Evolutionary conservation across 1,140 invertebrate species (phyloP).

Genomic region (Fopius arisanus): DNA sequence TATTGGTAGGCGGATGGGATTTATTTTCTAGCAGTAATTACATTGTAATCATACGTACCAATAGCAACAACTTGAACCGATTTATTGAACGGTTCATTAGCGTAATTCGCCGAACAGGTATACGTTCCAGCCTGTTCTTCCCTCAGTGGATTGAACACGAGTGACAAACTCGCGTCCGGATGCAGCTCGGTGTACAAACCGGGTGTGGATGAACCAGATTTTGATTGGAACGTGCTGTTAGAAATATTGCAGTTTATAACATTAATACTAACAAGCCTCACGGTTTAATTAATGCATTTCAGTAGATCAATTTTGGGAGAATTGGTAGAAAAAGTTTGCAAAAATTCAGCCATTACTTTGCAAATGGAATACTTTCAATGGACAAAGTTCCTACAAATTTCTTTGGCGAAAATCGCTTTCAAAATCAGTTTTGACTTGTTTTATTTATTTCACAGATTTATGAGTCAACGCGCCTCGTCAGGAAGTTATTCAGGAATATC

Average conservation of each 20-base stretch:
- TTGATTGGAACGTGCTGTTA: constrained; percentile 45
- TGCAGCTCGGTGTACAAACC: constrained; percentile 73
- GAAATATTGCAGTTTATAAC: constrained; percentile 33
- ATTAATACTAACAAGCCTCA: constrained; percentile 1
- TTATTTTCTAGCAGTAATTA: neutral
- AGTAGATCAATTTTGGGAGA: neutral
- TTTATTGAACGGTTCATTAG: constrained; percentile 71
- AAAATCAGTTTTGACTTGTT: too few relatives aligned
- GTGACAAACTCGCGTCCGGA: constrained; percentile 69
- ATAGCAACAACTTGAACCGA: constrained; percentile 77
- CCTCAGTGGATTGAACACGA: constrained; percentile 79
- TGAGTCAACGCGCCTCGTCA: too few relatives aligned
- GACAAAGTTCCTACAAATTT: too few relatives aligned
- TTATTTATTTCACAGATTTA: too few relatives aligned
- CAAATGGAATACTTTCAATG: too few relatives aligned
- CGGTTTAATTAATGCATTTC: neutral
- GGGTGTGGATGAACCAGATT: constrained; percentile 55
- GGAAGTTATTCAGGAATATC: too few relatives aligned
- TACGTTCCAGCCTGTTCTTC: constrained; percentile 82
- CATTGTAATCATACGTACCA: constrained; percentile 65
- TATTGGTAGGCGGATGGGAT: neutral
- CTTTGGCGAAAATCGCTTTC: too few relatives aligned
- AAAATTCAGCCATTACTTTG: too few relatives aligned
- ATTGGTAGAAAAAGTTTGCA: neutral
- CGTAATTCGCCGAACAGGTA: constrained; percentile 82